Base-by-base conservation (phyloP, 2,888 invertebrate genomes). In the Gastracanthus pulcherrimus region DNA sequence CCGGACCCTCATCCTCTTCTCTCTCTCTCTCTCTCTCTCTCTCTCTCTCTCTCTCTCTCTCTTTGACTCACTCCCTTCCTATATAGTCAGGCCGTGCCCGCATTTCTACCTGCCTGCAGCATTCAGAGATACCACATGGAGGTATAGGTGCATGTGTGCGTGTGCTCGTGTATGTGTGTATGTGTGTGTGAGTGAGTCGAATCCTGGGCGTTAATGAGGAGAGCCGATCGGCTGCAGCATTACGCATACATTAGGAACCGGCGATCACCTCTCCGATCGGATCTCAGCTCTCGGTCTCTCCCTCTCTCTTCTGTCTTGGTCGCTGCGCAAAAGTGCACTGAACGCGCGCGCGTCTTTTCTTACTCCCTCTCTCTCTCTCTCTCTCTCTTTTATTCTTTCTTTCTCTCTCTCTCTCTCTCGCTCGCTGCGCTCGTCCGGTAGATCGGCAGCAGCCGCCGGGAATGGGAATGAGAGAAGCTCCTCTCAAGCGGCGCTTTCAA, bases 401-500 rank as follows among this genome's bases (percentile, higher is more conserved):
- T 62, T 70, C 60, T 76, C 51, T 81, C 77, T 71, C 78, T n/a
- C 13, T 60, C 76, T 74, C 70, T 55, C 55, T 62, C 82, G 82
- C 82, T 84, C 82, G 78, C n/a, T n/a, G n/a, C n/a, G 80, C 78
- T 80, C 83, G 60, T 82, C 82, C 75, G 79, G 81, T 76, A 80
- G 74, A 74, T 77, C 81, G 80, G 82, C 82, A 72, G 76, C 72
- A 85, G 86, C 86, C 85, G 84, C 85, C 87, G 87, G 87, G 88
- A 90, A 90, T 89, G 90, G 90, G 89, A 91, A 90, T 89, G 89
- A 89, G 89, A 90, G 90, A 90, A 90, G 89, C 90, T 88, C 88
- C 88, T 41, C 48, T 55, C 60, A 71, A 75, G 80, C 91, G 91
- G 91, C 90, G 90, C 91, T 91, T 91, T 91, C 91, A 91, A 91